Evolutionary conservation across 2,888 invertebrate genomes (phyloP).

Genomic region (Neria commutata): DNA sequence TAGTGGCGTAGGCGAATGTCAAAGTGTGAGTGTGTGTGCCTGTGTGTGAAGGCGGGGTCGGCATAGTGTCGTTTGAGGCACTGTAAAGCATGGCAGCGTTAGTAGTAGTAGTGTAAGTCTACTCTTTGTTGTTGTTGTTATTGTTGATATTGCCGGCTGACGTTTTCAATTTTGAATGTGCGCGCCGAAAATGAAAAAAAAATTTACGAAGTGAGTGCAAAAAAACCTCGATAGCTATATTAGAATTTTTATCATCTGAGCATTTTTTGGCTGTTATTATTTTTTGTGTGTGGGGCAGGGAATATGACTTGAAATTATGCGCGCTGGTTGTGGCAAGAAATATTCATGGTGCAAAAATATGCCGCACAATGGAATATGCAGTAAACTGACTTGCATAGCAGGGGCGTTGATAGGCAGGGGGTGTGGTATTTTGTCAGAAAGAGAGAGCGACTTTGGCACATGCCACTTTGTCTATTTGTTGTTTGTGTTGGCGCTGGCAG

Average conservation of each 20-base stretch:
- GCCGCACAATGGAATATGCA: neutral
- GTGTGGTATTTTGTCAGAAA: too few species aligned
- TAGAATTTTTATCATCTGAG: neutral
- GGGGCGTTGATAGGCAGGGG: too few species aligned
- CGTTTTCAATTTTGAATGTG: neutral
- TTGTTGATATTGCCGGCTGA: neutral
- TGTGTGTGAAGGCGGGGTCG: neutral
- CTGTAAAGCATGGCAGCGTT: neutral
- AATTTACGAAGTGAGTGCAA: too few species aligned
- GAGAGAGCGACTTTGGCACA: too few species aligned
- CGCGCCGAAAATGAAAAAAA: neutral
- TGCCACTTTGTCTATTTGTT: too few species aligned
- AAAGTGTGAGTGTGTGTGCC: neutral
- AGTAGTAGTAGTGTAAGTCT: neutral
- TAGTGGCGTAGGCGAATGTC: neutral
- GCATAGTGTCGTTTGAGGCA: neutral
- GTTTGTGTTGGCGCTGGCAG: neutral
- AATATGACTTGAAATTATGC: neutral
- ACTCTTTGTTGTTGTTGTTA: conserved; percentile 4
- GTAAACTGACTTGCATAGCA: neutral
- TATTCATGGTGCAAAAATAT: neutral
- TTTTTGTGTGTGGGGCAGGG: too few species aligned
- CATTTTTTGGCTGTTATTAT: neutral
- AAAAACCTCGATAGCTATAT: neutral
- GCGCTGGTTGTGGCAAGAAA: too few species aligned